Percentiles rank a stretch among this genome's conserved stretches.
These are phyloP conservation scores for Percopsis transmontana DNA, from an alignment of 2,113 vertebrate genomes.

Conservation along the genomic window DNA sequence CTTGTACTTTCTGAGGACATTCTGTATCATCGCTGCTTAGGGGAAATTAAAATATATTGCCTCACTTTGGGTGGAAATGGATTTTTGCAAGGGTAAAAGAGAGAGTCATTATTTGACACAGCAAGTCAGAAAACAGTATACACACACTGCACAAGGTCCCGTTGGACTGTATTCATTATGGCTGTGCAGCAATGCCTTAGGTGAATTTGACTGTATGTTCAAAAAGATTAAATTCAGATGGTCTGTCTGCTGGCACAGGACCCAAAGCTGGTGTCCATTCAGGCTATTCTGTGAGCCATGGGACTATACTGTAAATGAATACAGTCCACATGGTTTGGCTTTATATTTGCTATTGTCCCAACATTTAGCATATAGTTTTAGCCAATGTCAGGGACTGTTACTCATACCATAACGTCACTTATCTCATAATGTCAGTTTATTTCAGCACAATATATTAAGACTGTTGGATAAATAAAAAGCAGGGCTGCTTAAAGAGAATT, in stretches of 20 bases:
- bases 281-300: not conserved
- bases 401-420: conserved; percentile 15
- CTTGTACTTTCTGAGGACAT: not conserved
- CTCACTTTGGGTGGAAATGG: conserved; percentile 3
- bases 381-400: conserved; percentile 17
- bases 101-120: conserved; percentile 3
- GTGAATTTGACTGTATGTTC: not conserved
- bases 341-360: conserved; percentile 20
- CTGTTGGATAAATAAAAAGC: not conserved
- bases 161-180: not conserved
- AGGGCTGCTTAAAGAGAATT: not conserved
- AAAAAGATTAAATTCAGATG: conserved; percentile 9
- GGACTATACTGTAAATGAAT: conserved; percentile 1
- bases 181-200: not conserved
- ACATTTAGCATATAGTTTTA: conserved; percentile 6
- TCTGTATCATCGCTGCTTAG: not conserved
- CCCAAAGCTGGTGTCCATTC: conserved; percentile 8
- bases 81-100: conserved; percentile 13
- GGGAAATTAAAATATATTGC: conserved; percentile 6
- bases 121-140: not conserved
- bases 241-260: not conserved
- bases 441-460: not conserved
- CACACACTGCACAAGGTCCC: not conserved
- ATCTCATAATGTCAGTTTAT: conserved; percentile 9
- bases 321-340: conserved; percentile 7